Evolutionary conservation across 2,113 vertebrate species (phyloP).

Genomic region (Colius striatus): DNA sequence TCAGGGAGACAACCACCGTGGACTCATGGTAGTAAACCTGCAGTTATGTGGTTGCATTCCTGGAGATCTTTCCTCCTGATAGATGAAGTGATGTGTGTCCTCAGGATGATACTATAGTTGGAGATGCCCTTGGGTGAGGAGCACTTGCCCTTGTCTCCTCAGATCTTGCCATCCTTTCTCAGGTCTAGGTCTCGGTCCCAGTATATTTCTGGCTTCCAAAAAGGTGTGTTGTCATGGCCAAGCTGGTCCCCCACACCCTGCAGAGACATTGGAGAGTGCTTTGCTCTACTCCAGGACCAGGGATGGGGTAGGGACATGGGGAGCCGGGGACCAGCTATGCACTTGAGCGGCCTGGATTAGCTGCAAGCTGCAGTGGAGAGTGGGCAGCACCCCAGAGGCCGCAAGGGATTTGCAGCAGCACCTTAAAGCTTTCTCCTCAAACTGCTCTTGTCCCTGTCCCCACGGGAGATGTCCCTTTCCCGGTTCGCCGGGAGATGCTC

Average conservation of each 20-base stretch:
- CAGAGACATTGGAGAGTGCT: neutral
- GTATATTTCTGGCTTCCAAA: neutral
- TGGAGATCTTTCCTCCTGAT: neutral
- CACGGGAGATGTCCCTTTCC: too few species aligned
- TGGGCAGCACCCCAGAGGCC: neutral
- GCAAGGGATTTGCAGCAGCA: neutral
- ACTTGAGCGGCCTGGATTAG: neutral
- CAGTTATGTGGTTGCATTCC: fast-evolving
- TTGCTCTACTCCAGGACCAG: neutral
- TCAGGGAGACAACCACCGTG: neutral
- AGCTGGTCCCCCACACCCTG: neutral
- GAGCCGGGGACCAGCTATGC: neutral
- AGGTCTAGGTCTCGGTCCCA: neutral
- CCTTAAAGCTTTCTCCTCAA: neutral
- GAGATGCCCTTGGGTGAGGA: neutral
- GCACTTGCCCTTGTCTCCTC: neutral
- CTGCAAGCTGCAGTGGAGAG: neutral
- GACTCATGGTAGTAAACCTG: neutral
- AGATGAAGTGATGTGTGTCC: neutral
- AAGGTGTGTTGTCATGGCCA: neutral
- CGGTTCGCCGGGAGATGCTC: too few species aligned
- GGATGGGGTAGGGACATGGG: neutral
- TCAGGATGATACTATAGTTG: neutral
- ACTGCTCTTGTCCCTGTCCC: too few species aligned
- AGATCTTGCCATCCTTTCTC: neutral